Conservation (phyloP, 2,888 invertebrate genomes). For the Venustoraphidia nigricollis region DNA sequence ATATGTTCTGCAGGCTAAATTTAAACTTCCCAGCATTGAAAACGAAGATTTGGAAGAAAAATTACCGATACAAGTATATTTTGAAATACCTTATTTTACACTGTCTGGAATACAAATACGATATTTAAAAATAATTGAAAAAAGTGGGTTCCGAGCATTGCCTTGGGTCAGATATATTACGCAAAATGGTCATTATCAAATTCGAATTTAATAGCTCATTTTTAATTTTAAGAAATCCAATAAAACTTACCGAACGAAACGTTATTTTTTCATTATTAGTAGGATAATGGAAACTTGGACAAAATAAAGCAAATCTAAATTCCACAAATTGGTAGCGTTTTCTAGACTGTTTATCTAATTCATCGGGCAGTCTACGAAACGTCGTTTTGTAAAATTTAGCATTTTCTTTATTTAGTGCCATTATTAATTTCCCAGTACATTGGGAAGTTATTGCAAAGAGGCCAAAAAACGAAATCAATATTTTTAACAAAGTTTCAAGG, state of each 20-base stretch:
- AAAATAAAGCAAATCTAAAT: no score
- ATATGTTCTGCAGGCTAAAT: slow-evolving; percentile 86
- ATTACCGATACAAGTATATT: slow-evolving; percentile 88
- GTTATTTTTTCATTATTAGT: no score
- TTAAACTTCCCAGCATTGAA: slow-evolving; percentile 80
- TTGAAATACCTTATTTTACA: slow-evolving; percentile 93
- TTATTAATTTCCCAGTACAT: no score
- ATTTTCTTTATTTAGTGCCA: no score
- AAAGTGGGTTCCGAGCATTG: slow-evolving; percentile 89
- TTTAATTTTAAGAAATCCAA: not conserved
- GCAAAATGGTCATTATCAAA: slow-evolving; percentile 89
- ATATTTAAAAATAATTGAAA: slow-evolving; percentile 88
- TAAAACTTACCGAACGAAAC: not conserved
- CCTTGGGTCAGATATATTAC: slow-evolving; percentile 95
- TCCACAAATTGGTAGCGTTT: no score
- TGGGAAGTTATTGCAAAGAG: no score
- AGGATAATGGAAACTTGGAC: no score
- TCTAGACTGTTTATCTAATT: no score
- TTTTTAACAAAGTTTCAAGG: no score
- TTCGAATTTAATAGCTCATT: slow-evolving; percentile 42
- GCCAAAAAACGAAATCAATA: no score
- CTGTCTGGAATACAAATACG: slow-evolving; percentile 89
- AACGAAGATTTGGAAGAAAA: slow-evolving; percentile 80
- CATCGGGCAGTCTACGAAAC: no score
- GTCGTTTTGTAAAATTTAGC: no score